Conservation (phyloP, 2,797 vertebrate species). For the Alectoris magna region DNA sequence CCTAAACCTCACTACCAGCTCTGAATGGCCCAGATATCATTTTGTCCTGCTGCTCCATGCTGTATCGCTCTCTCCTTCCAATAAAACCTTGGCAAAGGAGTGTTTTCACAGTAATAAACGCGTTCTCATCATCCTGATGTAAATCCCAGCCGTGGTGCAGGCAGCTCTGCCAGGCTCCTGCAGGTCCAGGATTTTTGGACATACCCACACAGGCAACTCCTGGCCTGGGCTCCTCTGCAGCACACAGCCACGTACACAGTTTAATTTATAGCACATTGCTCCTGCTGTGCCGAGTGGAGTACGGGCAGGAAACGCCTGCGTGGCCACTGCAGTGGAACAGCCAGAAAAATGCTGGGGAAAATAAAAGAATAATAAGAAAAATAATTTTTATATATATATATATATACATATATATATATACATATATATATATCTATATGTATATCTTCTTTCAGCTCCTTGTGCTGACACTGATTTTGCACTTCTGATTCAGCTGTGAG, state of each 20-base stretch:
- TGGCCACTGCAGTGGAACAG: not conserved
- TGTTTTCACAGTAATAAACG: not conserved
- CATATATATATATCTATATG: too few species aligned
- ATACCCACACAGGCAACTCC: rapidly evolving
- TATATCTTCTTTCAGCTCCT: not conserved
- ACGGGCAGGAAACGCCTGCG: not conserved
- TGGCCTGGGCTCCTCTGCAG: not conserved
- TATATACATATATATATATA: too few species aligned
- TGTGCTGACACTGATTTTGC: not conserved
- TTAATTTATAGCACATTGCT: not conserved
- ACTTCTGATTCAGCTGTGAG: not conserved
- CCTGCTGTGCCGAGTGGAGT: not conserved
- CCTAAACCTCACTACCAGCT: slow-evolving; percentile 7
- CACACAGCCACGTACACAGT: not conserved
- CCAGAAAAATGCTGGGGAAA: not conserved
- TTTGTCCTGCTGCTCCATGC: not conserved
- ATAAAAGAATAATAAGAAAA: too few species aligned
- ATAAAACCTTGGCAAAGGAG: not conserved
- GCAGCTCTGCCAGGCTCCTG: not conserved
- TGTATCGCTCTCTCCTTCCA: not conserved
- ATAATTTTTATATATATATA: too few species aligned
- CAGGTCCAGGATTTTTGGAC: not conserved
- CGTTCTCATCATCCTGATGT: not conserved
- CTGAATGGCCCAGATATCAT: not conserved
- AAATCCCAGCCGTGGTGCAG: not conserved